Conservation (phyloP, 1,140 invertebrate species). For the Telenomus remus region DNA sequence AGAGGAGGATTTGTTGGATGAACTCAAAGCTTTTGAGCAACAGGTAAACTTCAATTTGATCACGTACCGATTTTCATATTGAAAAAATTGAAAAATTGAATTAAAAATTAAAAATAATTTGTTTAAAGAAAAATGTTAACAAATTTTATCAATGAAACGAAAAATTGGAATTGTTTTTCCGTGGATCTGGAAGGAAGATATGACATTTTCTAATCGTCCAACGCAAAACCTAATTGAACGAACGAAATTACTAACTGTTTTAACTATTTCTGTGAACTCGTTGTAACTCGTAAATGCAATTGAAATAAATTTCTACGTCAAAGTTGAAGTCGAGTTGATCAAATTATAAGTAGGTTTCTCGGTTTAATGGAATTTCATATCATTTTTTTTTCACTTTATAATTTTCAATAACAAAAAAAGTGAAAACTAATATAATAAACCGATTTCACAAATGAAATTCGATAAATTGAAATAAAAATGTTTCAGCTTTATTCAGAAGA, state of each 20-base stretch:
- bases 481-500: conserved; percentile 64
- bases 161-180: too few species aligned
- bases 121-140: neutral
- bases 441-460: too few species aligned
- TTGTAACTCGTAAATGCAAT: conserved; percentile 34
- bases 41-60: conserved; percentile 56
- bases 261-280: conserved; percentile 35
- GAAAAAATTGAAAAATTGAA: conserved; percentile 6
- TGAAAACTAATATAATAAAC: neutral
- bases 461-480: too few species aligned
- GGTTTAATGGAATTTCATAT: conserved; percentile 1
- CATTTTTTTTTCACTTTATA: conserved; percentile 3
- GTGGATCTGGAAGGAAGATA: too few species aligned
- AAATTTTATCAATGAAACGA: too few species aligned
- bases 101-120: conserved; percentile 16
- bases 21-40: conserved; percentile 68
- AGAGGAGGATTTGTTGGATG: conserved; percentile 65
- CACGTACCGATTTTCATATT: neutral
- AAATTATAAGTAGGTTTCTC: conserved; percentile 7
- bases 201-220: conserved; percentile 8
- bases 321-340: conserved; percentile 1
- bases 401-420: neutral
- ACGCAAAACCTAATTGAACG: neutral
- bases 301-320: conserved; percentile 31
- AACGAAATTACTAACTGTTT: conserved; percentile 19